Evolutionary conservation across 2,113 vertebrate species (phyloP).

Genomic region (Seriola aureovittata): DNA sequence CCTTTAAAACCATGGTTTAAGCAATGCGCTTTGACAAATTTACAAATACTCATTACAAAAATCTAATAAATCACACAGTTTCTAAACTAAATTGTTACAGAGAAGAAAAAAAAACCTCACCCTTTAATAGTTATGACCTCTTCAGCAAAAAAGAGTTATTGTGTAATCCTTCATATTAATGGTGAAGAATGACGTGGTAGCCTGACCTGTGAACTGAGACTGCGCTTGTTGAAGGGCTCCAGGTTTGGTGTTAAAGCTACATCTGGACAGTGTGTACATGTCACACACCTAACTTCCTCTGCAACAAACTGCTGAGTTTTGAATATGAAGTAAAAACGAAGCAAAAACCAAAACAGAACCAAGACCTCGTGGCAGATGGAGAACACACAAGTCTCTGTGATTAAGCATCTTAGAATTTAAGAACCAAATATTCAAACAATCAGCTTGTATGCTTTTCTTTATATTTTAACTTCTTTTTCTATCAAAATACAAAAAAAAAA

Average conservation of each 20-base stretch:
- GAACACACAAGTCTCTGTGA: neutral
- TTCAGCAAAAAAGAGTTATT: neutral
- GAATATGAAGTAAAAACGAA: neutral
- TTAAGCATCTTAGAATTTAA: neutral
- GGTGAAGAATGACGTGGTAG: neutral
- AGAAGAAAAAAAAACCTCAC: neutral
- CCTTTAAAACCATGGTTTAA: neutral
- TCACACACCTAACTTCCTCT: too few species aligned
- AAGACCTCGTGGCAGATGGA: neutral
- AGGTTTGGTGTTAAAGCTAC: neutral
- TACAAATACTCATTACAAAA: neutral
- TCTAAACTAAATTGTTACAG: neutral
- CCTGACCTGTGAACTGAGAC: neutral
- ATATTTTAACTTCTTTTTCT: neutral
- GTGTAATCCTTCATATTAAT: neutral
- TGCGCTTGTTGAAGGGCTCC: slow-evolving; percentile 28
- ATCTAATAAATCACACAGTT: neutral
- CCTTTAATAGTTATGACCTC: neutral
- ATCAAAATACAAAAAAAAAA: neutral
- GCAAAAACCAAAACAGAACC: neutral
- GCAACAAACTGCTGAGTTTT: neutral
- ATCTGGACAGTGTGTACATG: neutral
- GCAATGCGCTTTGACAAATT: neutral
- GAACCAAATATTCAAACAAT: neutral
- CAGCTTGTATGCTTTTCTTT: neutral